Base-by-base conservation (phyloP, 2,888 invertebrate genomes). In the Pogonocherus hispidulus region DNA sequence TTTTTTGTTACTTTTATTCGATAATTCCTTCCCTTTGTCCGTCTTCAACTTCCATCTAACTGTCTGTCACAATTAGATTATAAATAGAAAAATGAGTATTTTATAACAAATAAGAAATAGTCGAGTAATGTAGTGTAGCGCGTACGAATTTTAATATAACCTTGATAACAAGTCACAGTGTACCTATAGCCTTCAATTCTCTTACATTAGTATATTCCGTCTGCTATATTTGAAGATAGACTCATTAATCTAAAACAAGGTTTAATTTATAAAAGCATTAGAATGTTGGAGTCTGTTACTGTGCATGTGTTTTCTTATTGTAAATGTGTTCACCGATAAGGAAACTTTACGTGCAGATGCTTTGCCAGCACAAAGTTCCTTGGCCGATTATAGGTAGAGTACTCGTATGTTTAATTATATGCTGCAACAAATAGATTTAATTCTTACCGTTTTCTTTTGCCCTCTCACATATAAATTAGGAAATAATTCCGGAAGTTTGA, bases 291-390 rank as follows among this genome's bases (percentile, higher is more conserved):
- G 9, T 27, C 54, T 16, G 27, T 18, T 32, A 35, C 54, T 35
- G 6, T 18, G 35, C 54, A 54, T 54, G 51, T 52, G 35, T 54
- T 54, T 52, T 54, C 19, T 27, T 32, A 27, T 32, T 32, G 35
- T 54, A 32, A 54, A 18, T 54, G 52, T 27, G 18, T n/a, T 27
- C 32, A 32, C 35, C 16, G 54, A 54, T 54, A 54, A 54, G 54
- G 35, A 35, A 32, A 54, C 35, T n/a, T n/a, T 35, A 54, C 54
- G 27, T 54, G 54, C 35, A 54, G 54, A 54, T 54, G 35, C 32
- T 32, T 54, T 54, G 27, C 8, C 27, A 16, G 32, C 18, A 14
- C 11, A 14, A 27, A 35, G 54, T 54, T 27, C 54, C 54, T 54
- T 54, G 51, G 22, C 51, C 51, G 51, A 51, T 51, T 51, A 51